Evolutionary conservation across 1,140 invertebrate species (phyloP).

Genomic region (Chymomyza costata): DNA sequence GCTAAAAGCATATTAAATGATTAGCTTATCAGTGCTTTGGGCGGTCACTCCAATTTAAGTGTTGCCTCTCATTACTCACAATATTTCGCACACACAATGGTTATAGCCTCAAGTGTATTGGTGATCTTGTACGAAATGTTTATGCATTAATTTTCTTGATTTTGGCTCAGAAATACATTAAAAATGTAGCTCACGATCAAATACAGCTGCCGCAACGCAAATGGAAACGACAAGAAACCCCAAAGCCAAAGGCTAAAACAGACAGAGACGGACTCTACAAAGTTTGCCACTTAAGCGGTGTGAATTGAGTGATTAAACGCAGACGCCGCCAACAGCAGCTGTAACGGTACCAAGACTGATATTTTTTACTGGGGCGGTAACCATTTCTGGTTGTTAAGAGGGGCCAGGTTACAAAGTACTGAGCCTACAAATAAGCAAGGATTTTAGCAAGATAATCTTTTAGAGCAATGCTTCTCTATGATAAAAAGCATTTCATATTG

Average conservation of each 20-base stretch:
- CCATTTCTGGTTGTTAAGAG: background rate
- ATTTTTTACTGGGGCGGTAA: constrained; percentile 4
- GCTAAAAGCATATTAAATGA: too few species aligned
- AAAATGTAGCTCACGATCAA: constrained; percentile 61
- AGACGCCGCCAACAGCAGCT: constrained; percentile 1
- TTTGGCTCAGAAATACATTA: constrained; percentile 28
- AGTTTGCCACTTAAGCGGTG: constrained; percentile 40
- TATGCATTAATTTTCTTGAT: constrained; percentile 47
- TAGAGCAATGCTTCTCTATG: too few species aligned
- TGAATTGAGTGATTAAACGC: constrained; percentile 62
- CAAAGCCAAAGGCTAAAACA: constrained; percentile 16
- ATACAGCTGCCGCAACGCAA: constrained; percentile 22
- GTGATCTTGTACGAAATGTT: constrained; percentile 60
- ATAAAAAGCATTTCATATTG: too few species aligned
- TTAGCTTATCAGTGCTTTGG: too few species aligned
- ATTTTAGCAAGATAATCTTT: too few species aligned
- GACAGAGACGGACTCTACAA: too few species aligned
- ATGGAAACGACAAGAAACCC: constrained; percentile 27
- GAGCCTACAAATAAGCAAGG: too few species aligned
- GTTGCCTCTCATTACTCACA: too few species aligned
- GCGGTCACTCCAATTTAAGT: too few species aligned
- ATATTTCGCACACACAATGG: too few species aligned
- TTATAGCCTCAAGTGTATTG: too few species aligned
- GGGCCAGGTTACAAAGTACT: too few species aligned
- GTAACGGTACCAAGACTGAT: constrained; percentile 9